Evolutionary conservation across 2,113 vertebrate species (phyloP).

Genomic region (Syngnathus floridae): DNA sequence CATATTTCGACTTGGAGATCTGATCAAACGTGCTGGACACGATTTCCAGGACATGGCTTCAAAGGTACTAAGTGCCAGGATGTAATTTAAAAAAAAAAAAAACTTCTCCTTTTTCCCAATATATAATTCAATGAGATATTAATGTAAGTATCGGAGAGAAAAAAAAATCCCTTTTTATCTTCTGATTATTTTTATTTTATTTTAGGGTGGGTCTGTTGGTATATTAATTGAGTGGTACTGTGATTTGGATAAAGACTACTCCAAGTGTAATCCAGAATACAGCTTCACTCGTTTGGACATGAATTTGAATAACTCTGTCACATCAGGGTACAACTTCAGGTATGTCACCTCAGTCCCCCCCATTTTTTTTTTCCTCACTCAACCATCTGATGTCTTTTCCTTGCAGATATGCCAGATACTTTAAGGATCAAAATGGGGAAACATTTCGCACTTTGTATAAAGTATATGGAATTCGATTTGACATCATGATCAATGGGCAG

Average conservation of each 20-base stretch:
- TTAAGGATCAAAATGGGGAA: slow-evolving; percentile 70
- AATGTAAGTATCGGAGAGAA: background rate
- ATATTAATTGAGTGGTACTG: slow-evolving; percentile 92
- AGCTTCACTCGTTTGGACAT: slow-evolving; percentile 86
- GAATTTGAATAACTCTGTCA: slow-evolving; percentile 67
- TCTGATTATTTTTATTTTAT: too few relatives aligned
- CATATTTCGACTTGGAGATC: slow-evolving; percentile 81
- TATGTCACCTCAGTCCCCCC: slow-evolving; percentile 31
- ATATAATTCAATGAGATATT: too few relatives aligned
- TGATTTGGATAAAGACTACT: slow-evolving; percentile 83
- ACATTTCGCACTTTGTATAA: slow-evolving; percentile 84
- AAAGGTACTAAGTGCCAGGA: slow-evolving; percentile 63
- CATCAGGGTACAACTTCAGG: slow-evolving; percentile 96
- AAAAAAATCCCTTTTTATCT: background rate
- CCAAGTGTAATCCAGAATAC: slow-evolving; percentile 84
- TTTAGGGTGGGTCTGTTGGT: slow-evolving; percentile 87
- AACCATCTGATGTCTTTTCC: background rate
- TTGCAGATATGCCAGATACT: slow-evolving; percentile 85
- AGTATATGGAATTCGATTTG: slow-evolving; percentile 94
- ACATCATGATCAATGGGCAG: slow-evolving; percentile 90
- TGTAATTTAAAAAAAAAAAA: background rate
- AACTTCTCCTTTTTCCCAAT: too few relatives aligned
- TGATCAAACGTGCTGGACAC: slow-evolving; percentile 75
- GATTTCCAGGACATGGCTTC: slow-evolving; percentile 81
- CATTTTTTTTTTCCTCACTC: background rate